Conservation (phyloP, 2,113 vertebrate species). For the Engystomops pustulosus region DNA sequence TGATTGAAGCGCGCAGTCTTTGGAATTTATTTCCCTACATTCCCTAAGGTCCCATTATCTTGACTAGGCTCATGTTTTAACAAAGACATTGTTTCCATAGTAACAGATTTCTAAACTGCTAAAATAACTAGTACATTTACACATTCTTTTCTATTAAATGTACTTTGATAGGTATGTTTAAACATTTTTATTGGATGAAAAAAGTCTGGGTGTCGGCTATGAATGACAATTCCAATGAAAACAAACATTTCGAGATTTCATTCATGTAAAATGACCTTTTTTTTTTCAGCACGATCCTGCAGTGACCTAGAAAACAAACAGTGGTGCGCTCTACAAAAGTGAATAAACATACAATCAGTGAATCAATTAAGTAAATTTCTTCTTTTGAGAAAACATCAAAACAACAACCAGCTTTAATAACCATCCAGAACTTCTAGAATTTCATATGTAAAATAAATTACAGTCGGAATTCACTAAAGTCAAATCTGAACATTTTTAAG, state of each 20-base stretch:
- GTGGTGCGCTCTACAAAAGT: not conserved
- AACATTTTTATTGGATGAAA: slow-evolving; percentile 10
- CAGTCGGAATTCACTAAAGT: no score
- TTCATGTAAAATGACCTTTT: not conserved
- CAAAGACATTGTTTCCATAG: slow-evolving; percentile 46
- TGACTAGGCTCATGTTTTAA: slow-evolving; percentile 24
- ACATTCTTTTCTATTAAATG: slow-evolving; percentile 18
- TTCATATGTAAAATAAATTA: no score
- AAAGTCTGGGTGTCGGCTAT: not conserved
- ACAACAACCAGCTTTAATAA: not conserved
- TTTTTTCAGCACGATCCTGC: not conserved
- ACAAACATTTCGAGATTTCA: not conserved
- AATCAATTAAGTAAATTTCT: not conserved
- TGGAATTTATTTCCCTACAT: not conserved
- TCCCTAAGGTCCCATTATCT: slow-evolving; percentile 20
- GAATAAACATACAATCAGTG: not conserved
- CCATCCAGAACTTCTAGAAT: no score
- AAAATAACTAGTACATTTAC: slow-evolving; percentile 37
- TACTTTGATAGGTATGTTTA: slow-evolving; percentile 5
- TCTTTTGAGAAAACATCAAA: not conserved
- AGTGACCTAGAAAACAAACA: slow-evolving; percentile 7
- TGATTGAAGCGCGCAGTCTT: slow-evolving; percentile 3
- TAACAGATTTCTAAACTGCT: slow-evolving; percentile 42
- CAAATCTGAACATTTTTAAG: no score
- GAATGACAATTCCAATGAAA: not conserved